A percentile compares a stretch with the other conserved stretches of the same genome.
Evolutionary conservation across 2,113 vertebrate genomes (phyloP).

Genomic region (Isichthys henryi): DNA sequence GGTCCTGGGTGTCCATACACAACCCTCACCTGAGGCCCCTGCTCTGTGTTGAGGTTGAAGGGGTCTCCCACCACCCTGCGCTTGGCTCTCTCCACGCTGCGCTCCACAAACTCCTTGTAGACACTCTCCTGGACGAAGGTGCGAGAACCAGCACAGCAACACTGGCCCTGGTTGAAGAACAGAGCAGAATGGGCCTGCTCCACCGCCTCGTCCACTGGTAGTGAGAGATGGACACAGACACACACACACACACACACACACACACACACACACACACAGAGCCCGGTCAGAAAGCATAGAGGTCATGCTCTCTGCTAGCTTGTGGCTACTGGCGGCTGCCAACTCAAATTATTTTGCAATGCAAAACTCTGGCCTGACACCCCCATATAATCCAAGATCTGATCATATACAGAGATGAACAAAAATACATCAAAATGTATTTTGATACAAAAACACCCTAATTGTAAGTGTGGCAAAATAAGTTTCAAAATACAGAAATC

Average conservation of each 20-base stretch:
- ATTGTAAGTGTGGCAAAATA: too few species aligned
- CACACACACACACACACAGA: slow-evolving; percentile 14
- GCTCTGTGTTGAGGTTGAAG: slow-evolving; percentile 81
- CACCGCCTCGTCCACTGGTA: slow-evolving; percentile 83
- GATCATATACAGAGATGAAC: not conserved
- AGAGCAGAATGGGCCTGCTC: slow-evolving; percentile 88
- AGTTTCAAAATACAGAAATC: not conserved
- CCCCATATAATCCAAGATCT: not conserved
- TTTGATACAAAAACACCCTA: too few species aligned
- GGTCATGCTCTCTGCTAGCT: not conserved
- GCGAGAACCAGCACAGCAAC: slow-evolving; percentile 85
- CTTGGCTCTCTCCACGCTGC: slow-evolving; percentile 76
- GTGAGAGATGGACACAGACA: not conserved
- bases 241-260: not conserved
- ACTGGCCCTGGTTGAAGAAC: slow-evolving; percentile 98
- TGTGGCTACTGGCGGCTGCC: not conserved
- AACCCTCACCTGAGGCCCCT: slow-evolving; percentile 82
- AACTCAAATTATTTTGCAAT: not conserved
- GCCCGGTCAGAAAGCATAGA: not conserved
- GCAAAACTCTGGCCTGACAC: not conserved
- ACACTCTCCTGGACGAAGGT: slow-evolving; percentile 85
- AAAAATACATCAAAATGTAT: not conserved
- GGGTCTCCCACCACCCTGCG: slow-evolving; percentile 84
- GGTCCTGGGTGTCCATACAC: not conserved
- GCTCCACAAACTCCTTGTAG: slow-evolving; percentile 83